Conservation (phyloP, 2,113 vertebrate species). For the Caracal caracal region DNA sequence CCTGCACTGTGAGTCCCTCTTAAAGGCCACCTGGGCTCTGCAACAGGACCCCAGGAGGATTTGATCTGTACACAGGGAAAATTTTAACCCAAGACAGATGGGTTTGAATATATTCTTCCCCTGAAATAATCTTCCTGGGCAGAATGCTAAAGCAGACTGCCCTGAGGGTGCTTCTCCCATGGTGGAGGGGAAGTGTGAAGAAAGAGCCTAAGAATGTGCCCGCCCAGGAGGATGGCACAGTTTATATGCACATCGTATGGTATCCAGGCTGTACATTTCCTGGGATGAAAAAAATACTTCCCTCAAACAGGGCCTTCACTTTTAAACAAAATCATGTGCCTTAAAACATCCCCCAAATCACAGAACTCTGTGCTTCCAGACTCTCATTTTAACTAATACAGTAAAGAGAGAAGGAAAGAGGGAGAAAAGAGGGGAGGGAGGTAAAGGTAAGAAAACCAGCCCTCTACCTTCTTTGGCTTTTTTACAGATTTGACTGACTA, state of each 20-base stretch:
- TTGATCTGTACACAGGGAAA: not conserved
- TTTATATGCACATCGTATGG: rapidly evolving
- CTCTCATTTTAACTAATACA: not conserved
- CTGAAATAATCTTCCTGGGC: not conserved
- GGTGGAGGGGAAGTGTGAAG: not conserved
- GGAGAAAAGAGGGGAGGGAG: not conserved
- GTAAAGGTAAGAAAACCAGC: not conserved
- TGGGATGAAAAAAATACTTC: not conserved
- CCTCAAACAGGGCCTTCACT: not conserved
- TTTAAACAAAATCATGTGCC: not conserved
- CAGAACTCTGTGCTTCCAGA: not conserved
- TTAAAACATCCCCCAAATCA: not conserved
- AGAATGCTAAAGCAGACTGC: not conserved
- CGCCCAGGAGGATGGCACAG: not conserved
- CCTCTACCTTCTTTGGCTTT: not conserved
- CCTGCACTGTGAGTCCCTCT: not conserved
- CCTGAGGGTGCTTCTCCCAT: not conserved
- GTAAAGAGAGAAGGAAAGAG: too few relatives aligned
- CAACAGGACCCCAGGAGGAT: not conserved
- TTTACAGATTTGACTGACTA: not conserved
- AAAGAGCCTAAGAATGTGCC: not conserved
- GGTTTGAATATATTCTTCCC: not conserved
- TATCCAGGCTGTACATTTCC: not conserved
- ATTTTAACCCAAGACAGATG: not conserved
- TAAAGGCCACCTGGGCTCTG: not conserved